Evolutionary conservation across 2,113 vertebrate genomes (phyloP).

Genomic region (Setophaga coronata): DNA sequence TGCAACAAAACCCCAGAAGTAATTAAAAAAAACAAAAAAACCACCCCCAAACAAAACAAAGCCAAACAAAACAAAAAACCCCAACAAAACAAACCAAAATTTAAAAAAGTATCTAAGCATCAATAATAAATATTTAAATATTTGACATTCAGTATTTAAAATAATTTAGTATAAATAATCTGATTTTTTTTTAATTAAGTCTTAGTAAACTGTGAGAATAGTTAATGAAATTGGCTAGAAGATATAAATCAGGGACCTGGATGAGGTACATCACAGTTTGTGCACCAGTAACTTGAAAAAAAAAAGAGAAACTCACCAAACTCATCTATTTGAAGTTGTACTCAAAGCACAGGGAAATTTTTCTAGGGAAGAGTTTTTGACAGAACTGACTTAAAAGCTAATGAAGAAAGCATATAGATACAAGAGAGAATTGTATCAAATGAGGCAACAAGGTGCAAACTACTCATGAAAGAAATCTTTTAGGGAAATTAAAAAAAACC

Average conservation of each 20-base stretch:
- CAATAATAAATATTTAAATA: background rate
- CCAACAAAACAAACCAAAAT: too few species aligned
- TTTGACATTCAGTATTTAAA: background rate
- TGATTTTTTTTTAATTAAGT: background rate
- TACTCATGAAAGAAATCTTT: background rate
- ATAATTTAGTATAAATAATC: background rate
- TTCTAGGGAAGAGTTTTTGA: background rate
- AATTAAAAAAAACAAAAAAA: background rate
- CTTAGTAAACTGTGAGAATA: background rate
- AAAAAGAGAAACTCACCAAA: fast-evolving
- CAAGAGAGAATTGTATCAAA: background rate
- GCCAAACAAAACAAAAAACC: too few species aligned
- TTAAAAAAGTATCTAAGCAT: background rate
- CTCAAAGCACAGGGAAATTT: background rate
- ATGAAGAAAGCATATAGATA: background rate
- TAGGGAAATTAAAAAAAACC: background rate
- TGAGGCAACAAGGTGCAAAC: background rate
- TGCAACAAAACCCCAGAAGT: background rate
- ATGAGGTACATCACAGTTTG: background rate
- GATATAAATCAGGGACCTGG: background rate
- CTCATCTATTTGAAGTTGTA: background rate
- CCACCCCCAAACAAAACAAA: too few species aligned
- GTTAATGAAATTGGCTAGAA: background rate
- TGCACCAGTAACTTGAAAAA: background rate
- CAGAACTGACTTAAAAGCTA: background rate